A percentile compares a stretch with the other conserved stretches of the same genome.
phyloP scores from a whole-genome alignment of 2,797 vertebrate species.

The Thamnophis elegans region DNA sequence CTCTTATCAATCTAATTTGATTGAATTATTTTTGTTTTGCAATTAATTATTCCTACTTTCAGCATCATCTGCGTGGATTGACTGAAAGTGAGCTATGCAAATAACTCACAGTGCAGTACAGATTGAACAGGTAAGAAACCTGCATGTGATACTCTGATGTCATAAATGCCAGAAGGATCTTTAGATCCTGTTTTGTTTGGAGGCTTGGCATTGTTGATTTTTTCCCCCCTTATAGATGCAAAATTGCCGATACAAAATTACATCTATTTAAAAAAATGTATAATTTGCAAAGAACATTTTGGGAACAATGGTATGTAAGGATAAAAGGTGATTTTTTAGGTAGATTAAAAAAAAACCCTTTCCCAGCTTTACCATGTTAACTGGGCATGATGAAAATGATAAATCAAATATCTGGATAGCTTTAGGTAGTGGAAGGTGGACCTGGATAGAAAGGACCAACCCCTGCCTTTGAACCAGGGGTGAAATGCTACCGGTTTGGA shows the following conservation, averaged over 20 bases:
- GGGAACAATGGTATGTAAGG: fast-evolving
- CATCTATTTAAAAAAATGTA: slow-evolving; percentile 17
- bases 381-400: neutral
- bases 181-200: neutral
- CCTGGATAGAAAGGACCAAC: neutral
- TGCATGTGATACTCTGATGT: neutral
- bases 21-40: neutral
- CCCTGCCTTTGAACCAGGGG: neutral
- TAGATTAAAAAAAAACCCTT: neutral
- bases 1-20: neutral
- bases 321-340: slow-evolving; percentile 8
- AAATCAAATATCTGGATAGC: neutral
- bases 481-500: no score
- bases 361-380: neutral
- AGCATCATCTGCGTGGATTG: neutral
- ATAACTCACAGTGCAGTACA: neutral
- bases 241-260: slow-evolving; percentile 14
- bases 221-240: neutral
- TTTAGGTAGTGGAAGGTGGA: neutral
- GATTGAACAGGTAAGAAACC: neutral
- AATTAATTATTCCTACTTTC: neutral
- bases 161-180: neutral
- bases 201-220: neutral
- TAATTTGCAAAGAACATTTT: neutral
- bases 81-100: neutral